These are phyloP conservation scores for Eucera pruinosa DNA, from an alignment of 2,888 invertebrate species.

Conservation along the genomic window DNA sequence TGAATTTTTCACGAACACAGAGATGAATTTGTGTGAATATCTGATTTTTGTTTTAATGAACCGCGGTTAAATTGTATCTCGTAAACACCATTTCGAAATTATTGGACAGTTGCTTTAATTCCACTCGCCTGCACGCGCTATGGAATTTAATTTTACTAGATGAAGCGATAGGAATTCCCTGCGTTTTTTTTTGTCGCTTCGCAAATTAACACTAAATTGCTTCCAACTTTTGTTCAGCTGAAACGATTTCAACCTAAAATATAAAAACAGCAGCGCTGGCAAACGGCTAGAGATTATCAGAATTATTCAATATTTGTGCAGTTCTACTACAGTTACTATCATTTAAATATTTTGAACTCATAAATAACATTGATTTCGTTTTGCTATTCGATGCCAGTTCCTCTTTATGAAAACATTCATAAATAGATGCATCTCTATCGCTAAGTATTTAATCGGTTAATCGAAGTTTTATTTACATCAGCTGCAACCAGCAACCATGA, in stretches of 20 bases:
- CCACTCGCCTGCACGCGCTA: neutral
- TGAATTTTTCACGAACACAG: neutral
- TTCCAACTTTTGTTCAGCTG: neutral
- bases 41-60: constrained; percentile 11
- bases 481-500: no score
- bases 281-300: no score
- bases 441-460: no score
- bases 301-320: no score
- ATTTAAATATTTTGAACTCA: no score
- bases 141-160: neutral
- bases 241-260: neutral
- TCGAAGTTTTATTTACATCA: no score
- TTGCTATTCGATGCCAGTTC: no score
- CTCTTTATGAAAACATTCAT: no score
- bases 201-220: neutral
- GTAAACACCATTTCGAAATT: neutral
- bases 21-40: neutral
- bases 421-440: no score
- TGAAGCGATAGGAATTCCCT: neutral
- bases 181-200: neutral
- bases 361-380: no score
- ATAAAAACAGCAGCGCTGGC: no score
- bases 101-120: neutral
- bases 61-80: neutral
- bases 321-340: no score